Evolutionary conservation across 2,797 vertebrate genomes (phyloP).

Genomic region (Pampus argenteus): DNA sequence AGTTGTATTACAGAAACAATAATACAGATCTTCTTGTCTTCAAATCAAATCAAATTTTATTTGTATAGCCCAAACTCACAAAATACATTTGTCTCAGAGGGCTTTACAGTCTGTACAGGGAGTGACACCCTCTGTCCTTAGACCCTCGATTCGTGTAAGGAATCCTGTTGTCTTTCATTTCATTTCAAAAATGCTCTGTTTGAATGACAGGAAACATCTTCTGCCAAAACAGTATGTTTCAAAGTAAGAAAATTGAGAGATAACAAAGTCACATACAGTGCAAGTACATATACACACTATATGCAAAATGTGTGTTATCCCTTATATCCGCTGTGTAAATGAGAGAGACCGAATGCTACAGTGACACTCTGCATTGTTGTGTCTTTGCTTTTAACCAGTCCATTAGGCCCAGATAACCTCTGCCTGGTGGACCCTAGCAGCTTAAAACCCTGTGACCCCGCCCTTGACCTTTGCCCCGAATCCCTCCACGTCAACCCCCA

Average conservation of each 20-base stretch:
- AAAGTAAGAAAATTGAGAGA: background rate
- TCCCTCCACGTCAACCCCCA: conserved; percentile 15
- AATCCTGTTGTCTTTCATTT: conserved; percentile 24
- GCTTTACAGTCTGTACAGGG: too few species aligned
- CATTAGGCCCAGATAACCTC: conserved; percentile 86
- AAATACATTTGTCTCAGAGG: too few species aligned
- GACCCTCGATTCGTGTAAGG: too few species aligned
- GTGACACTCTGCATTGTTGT: conserved; percentile 50
- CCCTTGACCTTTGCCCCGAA: conserved; percentile 82
- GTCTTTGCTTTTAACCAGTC: conserved; percentile 79
- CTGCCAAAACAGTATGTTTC: background rate
- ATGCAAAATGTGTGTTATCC: conserved; percentile 2
- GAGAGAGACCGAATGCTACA: conserved; percentile 23
- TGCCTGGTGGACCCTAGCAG: conserved; percentile 75
- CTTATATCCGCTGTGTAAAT: conserved; percentile 25
- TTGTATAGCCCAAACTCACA: too few species aligned
- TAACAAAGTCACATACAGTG: background rate
- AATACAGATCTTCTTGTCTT: conserved; percentile 14
- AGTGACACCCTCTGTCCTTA: too few species aligned
- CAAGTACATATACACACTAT: background rate
- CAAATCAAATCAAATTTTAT: too few species aligned
- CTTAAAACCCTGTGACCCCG: conserved; percentile 81
- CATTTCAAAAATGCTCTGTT: conserved; percentile 20
- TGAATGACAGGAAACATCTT: conserved; percentile 38
- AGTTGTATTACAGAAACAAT: conserved; percentile 23